A percentile compares a stretch with the other conserved stretches of the same genome.
phyloP scores from a whole-genome alignment of 2,797 vertebrate species.

The Caiman crocodilus region DNA sequence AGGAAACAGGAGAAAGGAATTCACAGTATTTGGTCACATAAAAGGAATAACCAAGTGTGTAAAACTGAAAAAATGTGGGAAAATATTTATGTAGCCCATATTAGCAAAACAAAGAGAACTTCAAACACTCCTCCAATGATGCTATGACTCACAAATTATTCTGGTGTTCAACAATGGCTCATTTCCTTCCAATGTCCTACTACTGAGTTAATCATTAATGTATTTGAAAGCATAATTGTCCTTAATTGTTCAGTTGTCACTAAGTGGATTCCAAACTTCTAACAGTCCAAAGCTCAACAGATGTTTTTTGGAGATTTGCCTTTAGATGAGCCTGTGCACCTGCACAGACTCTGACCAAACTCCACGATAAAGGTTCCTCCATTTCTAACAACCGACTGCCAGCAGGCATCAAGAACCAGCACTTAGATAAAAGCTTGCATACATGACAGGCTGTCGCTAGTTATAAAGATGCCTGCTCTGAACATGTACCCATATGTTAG shows the following conservation, averaged over 20 bases:
- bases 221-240: conserved; percentile 68
- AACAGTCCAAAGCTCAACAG: conserved; percentile 45
- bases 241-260: conserved; percentile 72
- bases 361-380: neutral
- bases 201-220: neutral
- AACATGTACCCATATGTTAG: neutral
- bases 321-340: conserved; percentile 24
- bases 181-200: conserved; percentile 32
- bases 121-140: conserved; percentile 5
- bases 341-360: neutral
- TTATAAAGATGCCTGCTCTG: neutral
- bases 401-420: neutral
- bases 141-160: conserved; percentile 24
- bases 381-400: accelerated
- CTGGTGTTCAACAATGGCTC: conserved; percentile 9
- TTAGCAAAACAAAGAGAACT: conserved; percentile 58
- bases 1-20: conserved; percentile 39
- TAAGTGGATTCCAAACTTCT: conserved; percentile 67
- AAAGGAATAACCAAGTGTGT: conserved; percentile 52
- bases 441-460: neutral
- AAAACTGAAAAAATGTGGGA: conserved; percentile 36
- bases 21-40: neutral
- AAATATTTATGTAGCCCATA: conserved; percentile 29
- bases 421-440: accelerated
- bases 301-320: conserved; percentile 32